Evolutionary conservation across 37 sponge, comb jelly and placozoan species (phyloP).

Genomic region (Beroe forskalii): DNA sequence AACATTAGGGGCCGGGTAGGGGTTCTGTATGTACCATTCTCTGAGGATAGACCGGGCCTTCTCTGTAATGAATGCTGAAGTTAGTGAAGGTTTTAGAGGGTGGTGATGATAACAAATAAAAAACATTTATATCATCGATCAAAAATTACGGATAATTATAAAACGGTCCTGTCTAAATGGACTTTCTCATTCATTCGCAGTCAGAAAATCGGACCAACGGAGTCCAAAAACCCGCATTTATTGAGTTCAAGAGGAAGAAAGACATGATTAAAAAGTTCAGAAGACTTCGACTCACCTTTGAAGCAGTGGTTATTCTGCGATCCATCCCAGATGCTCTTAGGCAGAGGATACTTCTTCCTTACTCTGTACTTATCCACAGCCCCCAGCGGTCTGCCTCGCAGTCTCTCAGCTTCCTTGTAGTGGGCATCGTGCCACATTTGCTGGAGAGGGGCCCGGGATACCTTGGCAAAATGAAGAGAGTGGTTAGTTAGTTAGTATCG

Average conservation of each 20-base stretch:
- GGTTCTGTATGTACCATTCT: constrained; percentile 65
- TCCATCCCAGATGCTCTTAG: constrained; percentile 65
- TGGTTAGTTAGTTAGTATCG: not conserved
- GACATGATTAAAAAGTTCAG: too few relatives aligned
- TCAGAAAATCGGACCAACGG: too few relatives aligned
- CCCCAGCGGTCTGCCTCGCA: constrained; percentile 63
- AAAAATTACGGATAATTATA: too few relatives aligned
- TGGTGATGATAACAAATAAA: too few relatives aligned
- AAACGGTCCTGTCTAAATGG: too few relatives aligned
- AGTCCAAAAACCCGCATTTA: too few relatives aligned
- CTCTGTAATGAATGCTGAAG: constrained; percentile 35
- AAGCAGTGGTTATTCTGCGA: constrained; percentile 63
- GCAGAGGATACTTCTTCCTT: constrained; percentile 64
- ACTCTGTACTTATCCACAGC: constrained; percentile 65
- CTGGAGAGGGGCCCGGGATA: constrained; percentile 38
- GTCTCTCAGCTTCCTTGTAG: constrained; percentile 67
- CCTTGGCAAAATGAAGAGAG: constrained; percentile 45
- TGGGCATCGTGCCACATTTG: constrained; percentile 67
- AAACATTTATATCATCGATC: too few relatives aligned
- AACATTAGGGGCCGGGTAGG: constrained; percentile 60
- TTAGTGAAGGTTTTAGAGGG: constrained; percentile 10
- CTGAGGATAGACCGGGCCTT: constrained; percentile 50
- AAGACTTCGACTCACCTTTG: constrained; percentile 61
- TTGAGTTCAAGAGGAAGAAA: too few relatives aligned
- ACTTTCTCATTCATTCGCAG: too few relatives aligned